phyloP scores from a whole-genome alignment of 2,113 vertebrate genomes.

The Chitala chitala region DNA sequence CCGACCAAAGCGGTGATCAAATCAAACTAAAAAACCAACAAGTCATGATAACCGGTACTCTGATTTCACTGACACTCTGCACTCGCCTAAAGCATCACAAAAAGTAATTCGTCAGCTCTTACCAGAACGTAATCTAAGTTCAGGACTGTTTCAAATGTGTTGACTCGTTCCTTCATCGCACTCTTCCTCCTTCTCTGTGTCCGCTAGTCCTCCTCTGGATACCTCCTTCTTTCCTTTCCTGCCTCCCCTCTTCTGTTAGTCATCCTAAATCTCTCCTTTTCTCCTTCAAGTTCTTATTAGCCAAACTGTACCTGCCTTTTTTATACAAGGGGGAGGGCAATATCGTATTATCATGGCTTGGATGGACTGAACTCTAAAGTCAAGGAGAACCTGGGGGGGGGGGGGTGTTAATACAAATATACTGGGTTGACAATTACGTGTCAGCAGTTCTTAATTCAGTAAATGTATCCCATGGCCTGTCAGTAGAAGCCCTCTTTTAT shows the following conservation, averaged over 20 bases:
- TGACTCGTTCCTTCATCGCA: conserved; percentile 62
- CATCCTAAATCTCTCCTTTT: conserved; percentile 44
- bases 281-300: conserved; percentile 35
- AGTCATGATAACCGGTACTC: too few relatives aligned
- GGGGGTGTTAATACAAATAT: conserved; percentile 49
- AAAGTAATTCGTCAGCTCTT: conserved; percentile 37
- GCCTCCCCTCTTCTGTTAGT: conserved; percentile 30
- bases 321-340: conserved; percentile 20
- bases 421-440: conserved; percentile 55
- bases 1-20: too few relatives aligned
- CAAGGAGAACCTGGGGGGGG: conserved; percentile 17
- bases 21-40: too few relatives aligned
- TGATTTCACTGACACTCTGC: too few relatives aligned
- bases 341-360: conserved; percentile 37
- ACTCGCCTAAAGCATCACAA: too few relatives aligned
- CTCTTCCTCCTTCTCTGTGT: conserved; percentile 32
- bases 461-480: conserved; percentile 18
- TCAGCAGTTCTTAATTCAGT: conserved; percentile 65
- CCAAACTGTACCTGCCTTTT: conserved; percentile 48
- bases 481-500: conserved; percentile 12
- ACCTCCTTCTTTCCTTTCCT: conserved; percentile 29
- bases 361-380: conserved; percentile 29
- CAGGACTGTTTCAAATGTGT: conserved; percentile 61
- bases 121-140: conserved; percentile 67
- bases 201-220: conserved; percentile 19